Conservation (phyloP, 1,140 invertebrate species). For the Anoplolepis gracilipes region DNA sequence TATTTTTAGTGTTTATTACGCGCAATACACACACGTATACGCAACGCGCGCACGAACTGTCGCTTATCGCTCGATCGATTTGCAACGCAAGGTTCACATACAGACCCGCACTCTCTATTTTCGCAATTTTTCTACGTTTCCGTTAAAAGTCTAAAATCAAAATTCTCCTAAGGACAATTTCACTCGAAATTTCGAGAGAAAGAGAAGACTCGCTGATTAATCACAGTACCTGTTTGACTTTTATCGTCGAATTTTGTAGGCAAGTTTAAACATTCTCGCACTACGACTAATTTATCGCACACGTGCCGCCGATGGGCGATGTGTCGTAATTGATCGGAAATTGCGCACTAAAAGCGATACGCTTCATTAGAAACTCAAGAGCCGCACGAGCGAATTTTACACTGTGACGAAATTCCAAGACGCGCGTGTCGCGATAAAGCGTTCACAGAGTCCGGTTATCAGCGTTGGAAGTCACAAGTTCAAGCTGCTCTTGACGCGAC, state of each 20-base stretch:
- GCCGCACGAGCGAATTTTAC: neutral
- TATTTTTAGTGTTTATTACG: slow-evolving; percentile 68
- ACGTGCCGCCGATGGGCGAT: neutral
- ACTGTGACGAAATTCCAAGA: neutral
- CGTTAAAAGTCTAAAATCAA: neutral
- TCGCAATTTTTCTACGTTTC: neutral
- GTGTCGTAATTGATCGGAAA: neutral
- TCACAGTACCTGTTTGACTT: no score
- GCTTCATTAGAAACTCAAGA: neutral
- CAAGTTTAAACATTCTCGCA: no score
- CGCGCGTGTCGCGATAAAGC: neutral
- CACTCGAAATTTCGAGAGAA: neutral
- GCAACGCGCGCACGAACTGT: neutral
- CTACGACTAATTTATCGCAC: neutral
- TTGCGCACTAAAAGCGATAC: neutral
- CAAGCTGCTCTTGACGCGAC: neutral
- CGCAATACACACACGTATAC: slow-evolving; percentile 28
- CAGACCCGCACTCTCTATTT: neutral
- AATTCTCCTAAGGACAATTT: neutral
- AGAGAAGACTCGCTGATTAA: neutral
- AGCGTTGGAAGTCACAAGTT: neutral
- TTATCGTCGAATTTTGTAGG: no score
- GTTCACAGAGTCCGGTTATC: neutral
- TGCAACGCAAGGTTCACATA: neutral
- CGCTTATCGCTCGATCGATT: slow-evolving; percentile 39